Conservation (phyloP, 2,113 vertebrate genomes). For the Naja naja region DNA sequence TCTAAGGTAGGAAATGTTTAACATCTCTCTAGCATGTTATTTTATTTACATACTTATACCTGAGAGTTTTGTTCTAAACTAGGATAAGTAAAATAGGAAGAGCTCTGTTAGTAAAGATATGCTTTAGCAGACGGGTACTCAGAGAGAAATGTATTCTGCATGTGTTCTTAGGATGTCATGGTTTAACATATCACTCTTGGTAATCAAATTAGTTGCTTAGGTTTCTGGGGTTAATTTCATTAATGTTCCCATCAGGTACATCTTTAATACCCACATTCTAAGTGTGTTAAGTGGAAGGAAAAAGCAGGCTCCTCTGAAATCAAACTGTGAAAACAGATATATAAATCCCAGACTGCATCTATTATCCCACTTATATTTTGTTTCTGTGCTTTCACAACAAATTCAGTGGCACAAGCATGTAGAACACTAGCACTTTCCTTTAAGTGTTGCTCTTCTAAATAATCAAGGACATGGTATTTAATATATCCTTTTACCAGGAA, state of each 20-base stretch:
- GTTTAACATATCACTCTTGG: conserved; percentile 2
- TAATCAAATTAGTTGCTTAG: conserved; percentile 50
- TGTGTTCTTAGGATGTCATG: conserved; percentile 23
- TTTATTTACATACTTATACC: neutral
- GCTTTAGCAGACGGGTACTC: neutral
- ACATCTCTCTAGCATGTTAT: neutral
- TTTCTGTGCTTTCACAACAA: neutral
- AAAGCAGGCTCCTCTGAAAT: neutral
- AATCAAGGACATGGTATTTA: neutral
- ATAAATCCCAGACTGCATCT: neutral
- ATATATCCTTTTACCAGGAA: neutral
- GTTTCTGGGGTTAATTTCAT: conserved; percentile 56
- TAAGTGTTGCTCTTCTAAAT: neutral
- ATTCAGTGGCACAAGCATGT: neutral
- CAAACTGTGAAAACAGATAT: neutral
- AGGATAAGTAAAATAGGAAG: neutral
- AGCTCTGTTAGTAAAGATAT: neutral
- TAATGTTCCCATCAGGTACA: conserved; percentile 56
- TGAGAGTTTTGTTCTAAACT: neutral
- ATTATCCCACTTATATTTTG: neutral
- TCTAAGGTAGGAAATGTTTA: conserved; percentile 52
- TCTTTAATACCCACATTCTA: conserved; percentile 15
- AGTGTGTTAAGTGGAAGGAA: neutral
- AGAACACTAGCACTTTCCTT: neutral
- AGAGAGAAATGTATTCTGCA: conserved; percentile 13